phyloP scores from a whole-genome alignment of 1,140 invertebrate species.

The Dendroctonus ponderosae region DNA sequence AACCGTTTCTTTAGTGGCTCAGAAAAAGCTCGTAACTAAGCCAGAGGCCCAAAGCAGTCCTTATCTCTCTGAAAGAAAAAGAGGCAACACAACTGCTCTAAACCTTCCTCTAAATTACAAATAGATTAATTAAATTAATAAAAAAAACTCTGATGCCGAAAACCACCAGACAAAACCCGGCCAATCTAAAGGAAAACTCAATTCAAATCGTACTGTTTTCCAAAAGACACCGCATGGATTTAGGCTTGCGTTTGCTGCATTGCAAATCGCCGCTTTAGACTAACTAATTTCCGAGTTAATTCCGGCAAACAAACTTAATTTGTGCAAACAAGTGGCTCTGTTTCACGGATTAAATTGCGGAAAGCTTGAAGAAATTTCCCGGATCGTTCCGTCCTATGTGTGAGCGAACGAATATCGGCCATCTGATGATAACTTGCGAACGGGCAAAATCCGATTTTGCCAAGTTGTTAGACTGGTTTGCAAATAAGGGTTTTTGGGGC shows the following conservation, averaged over 20 bases:
- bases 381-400: conserved; percentile 4
- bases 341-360: conserved; percentile 29
- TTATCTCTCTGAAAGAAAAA: too few species aligned
- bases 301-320: conserved; percentile 38
- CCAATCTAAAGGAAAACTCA: too few species aligned
- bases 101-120: too few species aligned
- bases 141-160: too few species aligned
- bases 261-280: conserved; percentile 34
- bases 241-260: neutral
- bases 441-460: conserved; percentile 11
- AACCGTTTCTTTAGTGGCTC: too few species aligned
- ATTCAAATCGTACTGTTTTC: too few species aligned
- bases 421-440: conserved; percentile 3
- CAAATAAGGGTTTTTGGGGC: conserved; percentile 3
- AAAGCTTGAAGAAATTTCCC: conserved; percentile 22
- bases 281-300: conserved; percentile 40
- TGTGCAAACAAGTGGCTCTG: conserved; percentile 37
- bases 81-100: too few species aligned
- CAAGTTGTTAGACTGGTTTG: conserved; percentile 1
- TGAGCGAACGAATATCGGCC: neutral
- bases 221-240: neutral
- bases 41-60: too few species aligned
- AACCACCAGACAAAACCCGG: too few species aligned
- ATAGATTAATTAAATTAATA: too few species aligned
- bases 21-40: too few species aligned